Conservation (phyloP, 2,113 vertebrate genomes). For the Zosterops japonicus region DNA sequence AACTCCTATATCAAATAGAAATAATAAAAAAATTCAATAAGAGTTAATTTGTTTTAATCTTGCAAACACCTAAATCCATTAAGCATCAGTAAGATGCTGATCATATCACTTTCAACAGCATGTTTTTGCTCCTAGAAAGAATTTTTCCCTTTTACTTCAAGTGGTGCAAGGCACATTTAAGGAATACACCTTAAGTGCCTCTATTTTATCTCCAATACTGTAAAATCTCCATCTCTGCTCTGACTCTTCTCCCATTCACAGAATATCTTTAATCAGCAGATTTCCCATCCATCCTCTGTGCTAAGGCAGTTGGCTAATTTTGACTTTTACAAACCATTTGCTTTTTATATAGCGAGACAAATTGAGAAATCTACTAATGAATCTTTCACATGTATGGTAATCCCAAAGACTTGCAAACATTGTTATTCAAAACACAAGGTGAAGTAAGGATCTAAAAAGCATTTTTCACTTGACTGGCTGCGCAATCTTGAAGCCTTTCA, state of each 20-base stretch:
- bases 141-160: neutral
- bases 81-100: neutral
- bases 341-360: neutral
- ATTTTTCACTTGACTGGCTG: neutral
- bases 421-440: neutral
- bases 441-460: neutral
- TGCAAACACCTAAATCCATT: neutral
- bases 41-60: neutral
- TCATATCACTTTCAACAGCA: neutral
- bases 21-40: neutral
- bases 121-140: neutral
- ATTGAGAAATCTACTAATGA: neutral
- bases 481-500: neutral
- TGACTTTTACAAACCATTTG: neutral
- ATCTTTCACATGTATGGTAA: neutral
- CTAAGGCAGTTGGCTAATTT: neutral
- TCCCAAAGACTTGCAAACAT: neutral
- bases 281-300: neutral
- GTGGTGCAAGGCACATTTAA: neutral
- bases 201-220: neutral
- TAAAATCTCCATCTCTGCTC: neutral
- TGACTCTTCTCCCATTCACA: neutral
- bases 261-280: neutral
- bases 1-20: neutral
- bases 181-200: neutral